A percentile compares a stretch with the other conserved stretches of the same genome.
These are phyloP conservation scores for Gastrophysa polygoni DNA, from an alignment of 2,888 invertebrate genomes.

Conservation along the genomic window DNA sequence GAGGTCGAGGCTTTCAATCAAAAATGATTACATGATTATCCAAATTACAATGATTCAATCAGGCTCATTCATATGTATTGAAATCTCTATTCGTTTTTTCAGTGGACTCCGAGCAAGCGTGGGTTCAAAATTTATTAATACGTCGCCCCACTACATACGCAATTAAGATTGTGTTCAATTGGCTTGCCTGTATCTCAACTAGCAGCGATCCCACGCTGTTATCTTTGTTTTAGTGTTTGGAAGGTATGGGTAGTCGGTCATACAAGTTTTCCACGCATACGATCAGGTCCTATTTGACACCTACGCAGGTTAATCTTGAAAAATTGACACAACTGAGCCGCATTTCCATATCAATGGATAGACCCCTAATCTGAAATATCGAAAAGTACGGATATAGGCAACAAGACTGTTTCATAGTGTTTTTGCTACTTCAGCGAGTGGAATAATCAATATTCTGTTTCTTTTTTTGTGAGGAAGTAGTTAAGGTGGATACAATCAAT, in stretches of 20 bases:
- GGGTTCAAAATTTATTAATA: slow-evolving; percentile 23
- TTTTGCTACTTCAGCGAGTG: no score
- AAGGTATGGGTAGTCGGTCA: slow-evolving; percentile 17
- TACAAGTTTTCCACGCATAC: slow-evolving; percentile 15
- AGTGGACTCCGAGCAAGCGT: background rate
- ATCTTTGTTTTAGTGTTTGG: slow-evolving; percentile 24
- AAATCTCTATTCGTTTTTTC: no score
- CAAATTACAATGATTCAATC: no score
- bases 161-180: slow-evolving; percentile 25
- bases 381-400: background rate
- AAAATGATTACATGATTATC: no score
- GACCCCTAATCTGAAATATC: background rate
- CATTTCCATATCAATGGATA: slow-evolving; percentile 15
- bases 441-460: background rate
- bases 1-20: no score
- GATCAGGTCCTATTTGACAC: no score
- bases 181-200: slow-evolving; percentile 19
- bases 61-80: no score
- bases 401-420: no score
- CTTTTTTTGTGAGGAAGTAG: no score
- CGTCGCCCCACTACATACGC: slow-evolving; percentile 12
- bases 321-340: slow-evolving; percentile 5
- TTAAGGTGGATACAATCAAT: no score
- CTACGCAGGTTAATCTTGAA: slow-evolving; percentile 13
- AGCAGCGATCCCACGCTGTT: slow-evolving; percentile 16